Evolutionary conservation across 2,113 vertebrate genomes (phyloP), one percentile per base, ranked within the genome.

Genomic region (Protobothrops mucrosquamatus): DNA sequence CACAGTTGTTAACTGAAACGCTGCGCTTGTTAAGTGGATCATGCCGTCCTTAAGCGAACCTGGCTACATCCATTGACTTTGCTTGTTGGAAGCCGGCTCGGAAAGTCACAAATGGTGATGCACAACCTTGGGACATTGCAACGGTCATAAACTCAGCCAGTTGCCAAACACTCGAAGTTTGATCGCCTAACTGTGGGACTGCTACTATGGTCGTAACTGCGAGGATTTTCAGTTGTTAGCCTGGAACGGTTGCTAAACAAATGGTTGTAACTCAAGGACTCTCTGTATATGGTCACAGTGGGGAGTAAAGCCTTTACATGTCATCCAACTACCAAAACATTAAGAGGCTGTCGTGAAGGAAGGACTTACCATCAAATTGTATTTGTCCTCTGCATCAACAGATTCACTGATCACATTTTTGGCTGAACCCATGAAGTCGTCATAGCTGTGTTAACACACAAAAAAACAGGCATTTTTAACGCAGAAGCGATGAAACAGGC

Each of bases 331-430:
- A 51, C 23, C 1, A 90, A 90, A 94, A 51, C 93, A 87, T 6
- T 92, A 87, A 89, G 92, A 90, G n/a, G 52, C 23, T 2, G 0
- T 55, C 23, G 6, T 51, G 0, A 61, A 14, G 1, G 69, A 74
- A 91, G 57, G 3, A 96, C 97, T 97, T 96, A 98, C 98, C 98
- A 98, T 98, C 93, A 94, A 92, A 89, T 96, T 95, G 85, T 94
- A 97, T 91, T 95, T 94, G 87, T 96, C 95, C 91, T 97, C 96
- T 92, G 56, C 88, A 89, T 92, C 96, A 94, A 95, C 92, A 91
- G 96, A 94, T 88, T 97, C 96, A 94, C 91, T 97, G 91, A 96
- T 4, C 55, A 95, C 54, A 91, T 95, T 97, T 96, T 96, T 97
- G 92, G 96, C 96, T 0, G 96, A 97, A 94, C 95, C 97, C 97